Evolutionary conservation across 2,888 invertebrate genomes (phyloP), one percentile per base, ranked within the genome.

Genomic region (Phengaris arion): DNA sequence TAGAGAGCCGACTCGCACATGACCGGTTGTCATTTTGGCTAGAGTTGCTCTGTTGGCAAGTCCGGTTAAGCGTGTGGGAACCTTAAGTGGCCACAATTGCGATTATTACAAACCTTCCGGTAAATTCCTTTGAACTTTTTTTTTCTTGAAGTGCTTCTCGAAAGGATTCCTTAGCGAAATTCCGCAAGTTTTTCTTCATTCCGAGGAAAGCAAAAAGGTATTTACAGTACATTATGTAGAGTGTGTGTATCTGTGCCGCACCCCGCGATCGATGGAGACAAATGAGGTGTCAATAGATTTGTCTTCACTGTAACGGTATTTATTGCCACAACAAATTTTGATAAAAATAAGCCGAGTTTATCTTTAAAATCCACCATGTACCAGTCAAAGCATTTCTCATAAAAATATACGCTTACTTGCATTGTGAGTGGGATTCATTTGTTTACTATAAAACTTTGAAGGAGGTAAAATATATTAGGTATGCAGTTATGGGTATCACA

Each of bases 151-250:
- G 35, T 64, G 64, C 35, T 12, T 8, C 64, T 64, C 45, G 64
- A 45, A 35, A 64, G 64, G 45, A 64, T 64, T 35, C 35, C 64
- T 64, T 13, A 45, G 64, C 35, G 35, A 12, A 64, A 45, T 64
- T 64, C 64, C 35, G 35, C 35, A 64, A 64, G 9, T 69, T 69
- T 35, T 69, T 69, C 69, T 15, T 48, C 48, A 15, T 69, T n/a
- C 69, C 48, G 13, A n/a, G 46, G n/a, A 68, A 68, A 68, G 68
- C 46, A 46, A 69, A 69, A 48, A 48, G 69, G 69, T 59, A 59
- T 72, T 72, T 72, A 54, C 54, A 72, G 72, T 72, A 54, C 72
- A 72, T 72, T 72, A 72, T 72, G 54, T 72, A 72, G 72, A 72
- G 72, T 72, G 52, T 72, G 51, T 70, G 72, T 72, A 45, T 54